These are phyloP conservation scores for Hymenopus coronatus DNA, from an alignment of 2,888 invertebrate genomes.

Conservation along the genomic window DNA sequence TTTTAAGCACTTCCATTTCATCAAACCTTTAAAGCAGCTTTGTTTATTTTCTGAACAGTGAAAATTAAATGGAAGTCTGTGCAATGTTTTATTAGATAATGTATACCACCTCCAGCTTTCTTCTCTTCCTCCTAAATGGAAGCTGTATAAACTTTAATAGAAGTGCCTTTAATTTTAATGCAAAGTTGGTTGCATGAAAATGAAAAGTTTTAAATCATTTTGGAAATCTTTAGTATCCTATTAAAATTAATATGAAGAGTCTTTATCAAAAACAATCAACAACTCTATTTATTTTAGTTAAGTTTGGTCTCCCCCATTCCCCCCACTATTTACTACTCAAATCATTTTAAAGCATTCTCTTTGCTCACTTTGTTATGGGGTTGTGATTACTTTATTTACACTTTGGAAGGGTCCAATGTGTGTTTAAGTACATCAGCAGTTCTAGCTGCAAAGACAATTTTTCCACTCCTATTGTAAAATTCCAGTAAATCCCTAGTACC, in stretches of 20 bases:
- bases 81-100: neutral
- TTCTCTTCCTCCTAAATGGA: neutral
- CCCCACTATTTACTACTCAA: neutral
- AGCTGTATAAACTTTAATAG: neutral
- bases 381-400: neutral
- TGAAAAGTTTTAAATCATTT: neutral
- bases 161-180: constrained; percentile 10
- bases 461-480: neutral
- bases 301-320: too few species aligned
- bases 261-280: neutral
- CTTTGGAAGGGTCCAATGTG: neutral
- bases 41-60: neutral
- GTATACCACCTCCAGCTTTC: neutral
- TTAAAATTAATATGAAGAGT: neutral
- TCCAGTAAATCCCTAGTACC: constrained; percentile 1
- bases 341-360: neutral
- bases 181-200: neutral
- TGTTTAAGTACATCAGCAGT: neutral
- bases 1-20: neutral
- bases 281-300: neutral
- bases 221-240: neutral
- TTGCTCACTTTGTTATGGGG: neutral
- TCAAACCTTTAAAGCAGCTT: neutral
- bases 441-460: neutral
- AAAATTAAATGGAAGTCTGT: neutral